Evolutionary conservation across 2,113 vertebrate genomes (phyloP), one percentile per base, ranked within the genome.

Genomic region (Merops nubicus): DNA sequence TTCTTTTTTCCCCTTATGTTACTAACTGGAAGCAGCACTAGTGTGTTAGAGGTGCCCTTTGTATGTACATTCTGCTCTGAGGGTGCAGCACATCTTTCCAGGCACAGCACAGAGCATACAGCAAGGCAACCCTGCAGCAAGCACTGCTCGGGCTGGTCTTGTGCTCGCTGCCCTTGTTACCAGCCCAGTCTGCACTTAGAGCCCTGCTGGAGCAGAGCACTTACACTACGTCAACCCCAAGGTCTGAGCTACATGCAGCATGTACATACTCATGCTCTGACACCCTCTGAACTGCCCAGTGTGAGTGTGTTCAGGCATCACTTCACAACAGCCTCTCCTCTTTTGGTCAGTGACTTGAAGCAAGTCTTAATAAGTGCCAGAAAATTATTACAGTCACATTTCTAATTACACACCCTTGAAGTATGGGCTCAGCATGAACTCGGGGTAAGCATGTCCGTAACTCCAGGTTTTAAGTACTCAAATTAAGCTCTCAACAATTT

Each of bases 51-150:
- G 42, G 26, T 56, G 22, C 42, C 11, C 20, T 42, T 34, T 11
- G 31, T 21, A 28, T 1, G 5, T 13, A 26, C 20, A 2, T 29
- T 48, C 19, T 42, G 7, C 11, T 34, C 65, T 29, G 51, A 26
- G 21, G 38, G 4, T 26, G 31, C 17, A 64, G 16, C 21, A 6
- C 14, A 4, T 43, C 34, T 12, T 68, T n/a, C 45, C 50, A 59
- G 53, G 10, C 4, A 2, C 10, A 6, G 25, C 29, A 6, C 0
- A 6, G 28, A 36, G 22, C 1, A 2, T 17, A 11, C 4, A 10
- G 51, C 50, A 78, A 28, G 73, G 64, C 74, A 5, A 6, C 31
- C 12, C 50, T 42, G 34, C 43, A 82, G 40, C 29, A 43, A 40
- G 36, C 5, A 4, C 11, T 11, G 20, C 53, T 76, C 42, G 23